These are phyloP conservation scores for Oreochromis aureus DNA, from an alignment of 2,113 vertebrate genomes.

Conservation along the genomic window DNA sequence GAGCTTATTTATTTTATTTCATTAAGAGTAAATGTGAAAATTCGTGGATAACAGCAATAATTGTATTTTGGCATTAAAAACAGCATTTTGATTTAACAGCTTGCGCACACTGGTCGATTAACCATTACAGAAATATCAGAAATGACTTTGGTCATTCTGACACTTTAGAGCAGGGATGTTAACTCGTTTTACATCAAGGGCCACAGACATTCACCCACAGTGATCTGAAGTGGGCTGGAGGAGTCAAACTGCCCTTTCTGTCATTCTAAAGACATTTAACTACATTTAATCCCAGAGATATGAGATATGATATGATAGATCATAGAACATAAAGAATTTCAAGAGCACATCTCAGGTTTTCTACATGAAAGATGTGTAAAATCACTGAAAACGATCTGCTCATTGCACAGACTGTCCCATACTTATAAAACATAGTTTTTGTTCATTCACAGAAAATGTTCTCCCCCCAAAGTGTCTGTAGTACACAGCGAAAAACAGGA, in stretches of 20 bases:
- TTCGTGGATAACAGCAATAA: background rate
- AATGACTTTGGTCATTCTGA: background rate
- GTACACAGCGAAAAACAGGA: background rate
- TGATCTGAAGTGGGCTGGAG: accelerated
- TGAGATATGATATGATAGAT: no score
- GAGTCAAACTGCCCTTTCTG: background rate
- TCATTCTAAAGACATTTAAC: background rate
- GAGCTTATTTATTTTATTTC: background rate
- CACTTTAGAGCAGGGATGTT: accelerated
- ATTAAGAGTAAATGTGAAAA: background rate
- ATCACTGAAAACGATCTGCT: background rate
- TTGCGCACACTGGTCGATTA: background rate
- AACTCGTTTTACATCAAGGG: background rate
- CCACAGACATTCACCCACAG: background rate
- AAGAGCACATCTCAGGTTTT: accelerated
- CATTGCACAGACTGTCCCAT: background rate
- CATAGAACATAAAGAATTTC: background rate
- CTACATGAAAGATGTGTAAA: background rate
- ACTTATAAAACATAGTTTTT: background rate
- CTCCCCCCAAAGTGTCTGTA: background rate
- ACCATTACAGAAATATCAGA: background rate
- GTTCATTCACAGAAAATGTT: background rate
- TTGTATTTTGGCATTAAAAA: background rate
- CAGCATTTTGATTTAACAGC: background rate
- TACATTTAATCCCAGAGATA: background rate